Conservation (phyloP, 2,888 invertebrate genomes). For the Limnephilus lunatus region DNA sequence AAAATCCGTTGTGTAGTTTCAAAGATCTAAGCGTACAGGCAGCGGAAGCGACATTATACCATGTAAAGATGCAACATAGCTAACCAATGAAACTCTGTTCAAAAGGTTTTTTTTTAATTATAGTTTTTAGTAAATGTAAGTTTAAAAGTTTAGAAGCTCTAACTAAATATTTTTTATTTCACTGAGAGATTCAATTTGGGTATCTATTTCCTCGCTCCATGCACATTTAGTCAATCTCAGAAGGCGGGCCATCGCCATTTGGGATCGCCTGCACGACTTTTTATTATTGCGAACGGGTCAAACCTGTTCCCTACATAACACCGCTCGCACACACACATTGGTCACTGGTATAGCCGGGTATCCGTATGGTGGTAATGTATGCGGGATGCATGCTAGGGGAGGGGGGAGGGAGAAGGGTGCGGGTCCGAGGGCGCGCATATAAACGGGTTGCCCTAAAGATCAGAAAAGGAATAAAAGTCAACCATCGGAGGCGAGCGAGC, state of each 20-base stretch:
- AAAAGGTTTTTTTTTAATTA: too few species aligned
- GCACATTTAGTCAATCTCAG: neutral
- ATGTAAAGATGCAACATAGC: too few species aligned
- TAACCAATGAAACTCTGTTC: too few species aligned
- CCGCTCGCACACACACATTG: neutral
- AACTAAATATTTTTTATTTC: too few species aligned
- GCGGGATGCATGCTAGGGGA: neutral
- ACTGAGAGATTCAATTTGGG: neutral
- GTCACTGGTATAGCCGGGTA: neutral
- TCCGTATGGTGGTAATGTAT: neutral
- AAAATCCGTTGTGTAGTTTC: too few species aligned
- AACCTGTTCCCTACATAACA: constrained; percentile 46
- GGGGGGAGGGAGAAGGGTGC: neutral
- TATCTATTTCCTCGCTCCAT: neutral
- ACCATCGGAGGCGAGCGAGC: constrained; percentile 39
- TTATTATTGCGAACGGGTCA: constrained; percentile 53
- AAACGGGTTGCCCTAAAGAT: constrained; percentile 47
- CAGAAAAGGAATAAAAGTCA: constrained; percentile 46
- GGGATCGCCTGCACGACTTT: constrained; percentile 43
- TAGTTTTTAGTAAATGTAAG: too few species aligned
- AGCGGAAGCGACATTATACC: too few species aligned
- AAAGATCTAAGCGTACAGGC: too few species aligned
- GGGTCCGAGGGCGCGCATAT: neutral
- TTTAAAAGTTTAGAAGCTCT: too few species aligned
- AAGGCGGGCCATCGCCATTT: constrained; percentile 42